phyloP scores from a whole-genome alignment of 2,888 invertebrate genomes.

The Chirona hameri region DNA sequence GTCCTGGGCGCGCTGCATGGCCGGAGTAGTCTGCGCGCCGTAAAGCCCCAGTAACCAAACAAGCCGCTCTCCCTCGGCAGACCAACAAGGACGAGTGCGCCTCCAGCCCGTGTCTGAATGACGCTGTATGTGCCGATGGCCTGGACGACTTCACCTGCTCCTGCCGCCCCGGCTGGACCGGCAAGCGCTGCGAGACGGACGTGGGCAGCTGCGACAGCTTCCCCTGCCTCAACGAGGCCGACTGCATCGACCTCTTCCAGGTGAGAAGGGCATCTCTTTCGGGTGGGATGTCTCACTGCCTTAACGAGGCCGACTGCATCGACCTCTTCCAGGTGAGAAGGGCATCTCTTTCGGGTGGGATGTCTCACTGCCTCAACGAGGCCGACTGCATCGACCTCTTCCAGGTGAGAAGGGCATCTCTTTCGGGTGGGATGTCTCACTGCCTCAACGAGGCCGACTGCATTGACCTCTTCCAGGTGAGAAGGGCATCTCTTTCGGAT shows the following conservation, averaged over 20 bases:
- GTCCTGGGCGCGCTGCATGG: too few species aligned
- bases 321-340: constrained; percentile 68
- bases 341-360: neutral
- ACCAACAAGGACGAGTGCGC: constrained; percentile 82
- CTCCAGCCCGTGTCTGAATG: constrained; percentile 79
- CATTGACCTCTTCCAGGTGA: constrained; percentile 76
- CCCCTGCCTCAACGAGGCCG: constrained; percentile 90
- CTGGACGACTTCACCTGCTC: constrained; percentile 76
- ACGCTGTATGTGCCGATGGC: constrained; percentile 82
- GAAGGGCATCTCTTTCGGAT: too few species aligned
- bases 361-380: constrained; percentile 76
- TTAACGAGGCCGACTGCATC: constrained; percentile 87
- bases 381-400: constrained; percentile 86
- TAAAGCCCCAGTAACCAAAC: too few species aligned
- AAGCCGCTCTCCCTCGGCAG: constrained; percentile 40
- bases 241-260: constrained; percentile 85
- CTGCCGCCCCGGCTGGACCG: constrained; percentile 82
- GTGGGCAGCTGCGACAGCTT: constrained; percentile 78
- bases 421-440: neutral
- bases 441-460: constrained; percentile 89
- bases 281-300: constrained; percentile 55
- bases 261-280: constrained; percentile 31
- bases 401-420: constrained; percentile 51
- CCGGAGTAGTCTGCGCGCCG: too few species aligned
- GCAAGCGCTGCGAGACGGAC: constrained; percentile 77